phyloP scores from a whole-genome alignment of 2,797 vertebrate genomes.

The Spheniscus humboldti region DNA sequence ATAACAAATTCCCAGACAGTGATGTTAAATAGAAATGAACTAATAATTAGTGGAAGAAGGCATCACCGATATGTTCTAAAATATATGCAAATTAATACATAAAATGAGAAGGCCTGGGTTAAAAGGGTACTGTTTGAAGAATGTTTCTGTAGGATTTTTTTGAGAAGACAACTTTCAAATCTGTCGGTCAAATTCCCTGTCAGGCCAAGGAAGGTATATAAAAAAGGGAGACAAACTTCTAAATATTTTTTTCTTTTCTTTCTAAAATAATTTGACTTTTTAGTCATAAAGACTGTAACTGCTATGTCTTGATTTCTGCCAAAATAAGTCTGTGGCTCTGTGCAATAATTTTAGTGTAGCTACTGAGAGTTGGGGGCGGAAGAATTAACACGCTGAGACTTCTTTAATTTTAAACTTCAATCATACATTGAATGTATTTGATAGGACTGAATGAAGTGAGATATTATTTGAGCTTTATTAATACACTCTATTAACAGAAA shows the following conservation, averaged over 20 bases:
- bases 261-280: neutral
- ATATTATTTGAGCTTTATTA: neutral
- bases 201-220: neutral
- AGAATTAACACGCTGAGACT: neutral
- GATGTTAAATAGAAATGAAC: neutral
- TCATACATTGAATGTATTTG: neutral
- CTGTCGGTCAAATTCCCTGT: neutral
- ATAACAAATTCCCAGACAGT: neutral
- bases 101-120: neutral
- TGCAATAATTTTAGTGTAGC: neutral
- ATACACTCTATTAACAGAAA: neutral
- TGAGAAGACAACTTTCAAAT: neutral
- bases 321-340: neutral
- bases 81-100: neutral
- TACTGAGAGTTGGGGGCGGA: neutral
- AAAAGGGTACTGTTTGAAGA: neutral
- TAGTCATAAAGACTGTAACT: neutral
- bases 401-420: neutral
- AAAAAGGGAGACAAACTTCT: neutral
- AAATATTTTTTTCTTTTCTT: neutral
- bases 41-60: neutral
- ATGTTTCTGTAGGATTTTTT: neutral
- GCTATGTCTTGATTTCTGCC: neutral
- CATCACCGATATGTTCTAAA: neutral
- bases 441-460: neutral